Conservation (phyloP, 1,140 invertebrate species). For the Palaemon carinicauda region DNA sequence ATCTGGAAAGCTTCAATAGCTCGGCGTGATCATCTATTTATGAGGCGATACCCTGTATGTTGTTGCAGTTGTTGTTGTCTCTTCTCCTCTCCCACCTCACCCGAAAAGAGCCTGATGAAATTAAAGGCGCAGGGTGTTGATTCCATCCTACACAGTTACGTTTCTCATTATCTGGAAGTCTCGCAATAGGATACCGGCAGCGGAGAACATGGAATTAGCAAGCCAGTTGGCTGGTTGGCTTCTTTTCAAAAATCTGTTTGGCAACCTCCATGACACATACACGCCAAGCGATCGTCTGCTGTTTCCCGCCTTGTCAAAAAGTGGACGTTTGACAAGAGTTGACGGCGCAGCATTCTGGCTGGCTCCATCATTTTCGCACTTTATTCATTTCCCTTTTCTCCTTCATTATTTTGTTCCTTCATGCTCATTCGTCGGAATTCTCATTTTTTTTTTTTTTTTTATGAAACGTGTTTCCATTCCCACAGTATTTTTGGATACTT, state of each 20-base stretch:
- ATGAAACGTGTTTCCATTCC: too few species aligned
- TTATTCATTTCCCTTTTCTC: neutral
- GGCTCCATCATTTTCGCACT: conserved; percentile 15
- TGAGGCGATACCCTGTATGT: neutral
- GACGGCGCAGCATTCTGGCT: conserved; percentile 32
- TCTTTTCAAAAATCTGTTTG: neutral
- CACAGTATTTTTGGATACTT: too few species aligned
- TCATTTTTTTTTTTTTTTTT: neutral
- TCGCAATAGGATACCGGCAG: too few species aligned
- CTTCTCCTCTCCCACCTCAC: neutral
- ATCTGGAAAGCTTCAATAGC: conserved; percentile 43
- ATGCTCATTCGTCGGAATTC: neutral
- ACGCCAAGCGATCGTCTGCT: conserved; percentile 32
- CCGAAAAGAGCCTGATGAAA: too few species aligned
- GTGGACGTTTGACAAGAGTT: conserved; percentile 39
- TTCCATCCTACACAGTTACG: too few species aligned
- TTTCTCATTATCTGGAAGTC: too few species aligned
- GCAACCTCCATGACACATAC: conserved; percentile 19
- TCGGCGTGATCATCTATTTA: conserved; percentile 33
- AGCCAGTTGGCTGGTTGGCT: neutral
- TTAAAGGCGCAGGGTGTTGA: too few species aligned
- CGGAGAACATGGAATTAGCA: neutral
- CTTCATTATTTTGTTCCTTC: neutral
- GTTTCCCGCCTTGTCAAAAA: conserved; percentile 36
- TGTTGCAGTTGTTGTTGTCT: neutral